These are phyloP conservation scores for Cyprinus carpio DNA, from an alignment of 2,113 vertebrate species.

Conservation along the genomic window DNA sequence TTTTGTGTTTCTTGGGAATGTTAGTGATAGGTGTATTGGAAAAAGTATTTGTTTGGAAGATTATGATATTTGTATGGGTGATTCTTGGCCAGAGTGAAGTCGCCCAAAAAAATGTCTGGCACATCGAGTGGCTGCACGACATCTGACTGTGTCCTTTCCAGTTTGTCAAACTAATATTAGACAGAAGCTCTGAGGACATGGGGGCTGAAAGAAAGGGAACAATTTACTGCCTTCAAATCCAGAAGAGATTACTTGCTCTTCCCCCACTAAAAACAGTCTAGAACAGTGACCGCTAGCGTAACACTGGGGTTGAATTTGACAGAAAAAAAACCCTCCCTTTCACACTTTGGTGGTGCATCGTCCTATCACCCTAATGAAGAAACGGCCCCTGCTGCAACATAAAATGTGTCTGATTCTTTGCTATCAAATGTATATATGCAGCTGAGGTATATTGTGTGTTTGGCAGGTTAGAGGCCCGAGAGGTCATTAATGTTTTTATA, in stretches of 20 bases:
- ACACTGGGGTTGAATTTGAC: too few relatives aligned
- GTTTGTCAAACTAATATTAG: slow-evolving; percentile 48
- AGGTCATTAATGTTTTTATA: background rate
- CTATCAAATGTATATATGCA: background rate
- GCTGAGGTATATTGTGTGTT: background rate
- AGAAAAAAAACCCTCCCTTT: too few relatives aligned
- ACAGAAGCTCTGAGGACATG: slow-evolving; percentile 47
- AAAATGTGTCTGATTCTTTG: background rate
- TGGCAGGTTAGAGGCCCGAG: background rate
- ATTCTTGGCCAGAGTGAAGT: too few relatives aligned
- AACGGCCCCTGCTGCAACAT: too few relatives aligned
- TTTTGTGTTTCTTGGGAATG: too few relatives aligned
- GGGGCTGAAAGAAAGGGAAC: slow-evolving; percentile 34
- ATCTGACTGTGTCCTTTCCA: slow-evolving; percentile 36
- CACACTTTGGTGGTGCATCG: too few relatives aligned
- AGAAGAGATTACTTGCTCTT: slow-evolving; percentile 51
- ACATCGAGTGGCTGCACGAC: background rate
- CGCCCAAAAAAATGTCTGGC: too few relatives aligned
- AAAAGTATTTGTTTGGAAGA: too few relatives aligned
- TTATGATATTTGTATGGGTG: too few relatives aligned
- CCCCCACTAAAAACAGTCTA: slow-evolving; percentile 49
- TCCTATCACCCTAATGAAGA: too few relatives aligned
- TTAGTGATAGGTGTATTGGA: too few relatives aligned
- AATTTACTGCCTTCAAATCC: slow-evolving; percentile 61
- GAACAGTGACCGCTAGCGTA: too few relatives aligned